A percentile compares a stretch with the other conserved stretches of the same genome.
These are phyloP conservation scores for Grammomys dolichurus DNA, from an alignment of 2,113 vertebrate genomes.

Conservation along the genomic window DNA sequence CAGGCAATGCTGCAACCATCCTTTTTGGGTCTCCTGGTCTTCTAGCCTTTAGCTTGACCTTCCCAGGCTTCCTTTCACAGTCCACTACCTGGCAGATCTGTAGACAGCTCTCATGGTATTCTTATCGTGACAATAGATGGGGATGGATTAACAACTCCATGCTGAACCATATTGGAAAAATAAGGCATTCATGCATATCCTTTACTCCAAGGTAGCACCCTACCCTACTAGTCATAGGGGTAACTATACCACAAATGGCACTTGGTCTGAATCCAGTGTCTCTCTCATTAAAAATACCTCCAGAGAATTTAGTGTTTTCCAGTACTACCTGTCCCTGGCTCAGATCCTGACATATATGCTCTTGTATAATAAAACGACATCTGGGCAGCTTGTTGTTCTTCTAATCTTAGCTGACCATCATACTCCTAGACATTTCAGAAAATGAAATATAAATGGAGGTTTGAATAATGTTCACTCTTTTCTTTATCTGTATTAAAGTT, in stretches of 20 bases:
- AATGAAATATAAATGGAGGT: not conserved
- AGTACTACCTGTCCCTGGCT: rapidly evolving
- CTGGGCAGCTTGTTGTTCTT: not conserved
- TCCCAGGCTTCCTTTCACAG: too few relatives aligned
- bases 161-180: not conserved
- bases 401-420: not conserved
- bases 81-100: too few relatives aligned
- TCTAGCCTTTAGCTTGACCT: too few relatives aligned
- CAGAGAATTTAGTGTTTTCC: too few relatives aligned
- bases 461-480: not conserved
- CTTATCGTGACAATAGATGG: not conserved
- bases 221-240: too few relatives aligned
- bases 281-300: not conserved
- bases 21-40: too few relatives aligned
- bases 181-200: not conserved
- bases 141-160: not conserved
- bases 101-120: not conserved
- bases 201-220: not conserved
- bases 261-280: too few relatives aligned
- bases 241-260: too few relatives aligned
- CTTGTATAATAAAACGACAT: too few relatives aligned
- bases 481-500: not conserved
- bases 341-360: not conserved
- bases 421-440: not conserved
- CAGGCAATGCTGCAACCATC: too few relatives aligned